phyloP scores from a whole-genome alignment of 2,888 invertebrate species.

The Plemyria rubiginata region DNA sequence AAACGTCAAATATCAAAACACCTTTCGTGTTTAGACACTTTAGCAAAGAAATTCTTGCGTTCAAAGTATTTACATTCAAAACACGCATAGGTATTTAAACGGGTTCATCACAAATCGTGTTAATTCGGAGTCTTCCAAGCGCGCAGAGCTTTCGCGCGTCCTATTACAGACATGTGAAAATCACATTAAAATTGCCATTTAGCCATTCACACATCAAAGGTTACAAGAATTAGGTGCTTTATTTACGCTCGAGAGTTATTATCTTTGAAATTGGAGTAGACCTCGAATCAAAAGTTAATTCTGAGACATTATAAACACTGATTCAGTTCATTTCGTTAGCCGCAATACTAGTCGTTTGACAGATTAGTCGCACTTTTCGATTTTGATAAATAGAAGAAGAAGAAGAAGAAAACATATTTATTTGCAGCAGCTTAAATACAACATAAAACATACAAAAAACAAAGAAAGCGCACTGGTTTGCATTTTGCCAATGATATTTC shows the following conservation, averaged over 20 bases:
- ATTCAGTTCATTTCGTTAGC: too few relatives aligned
- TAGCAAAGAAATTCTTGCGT: constrained; percentile 18
- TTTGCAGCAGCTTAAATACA: too few relatives aligned
- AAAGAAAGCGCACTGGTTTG: too few relatives aligned
- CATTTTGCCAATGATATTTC: too few relatives aligned
- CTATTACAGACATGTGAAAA: constrained; percentile 38
- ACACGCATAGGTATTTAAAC: constrained; percentile 32
- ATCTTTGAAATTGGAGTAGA: constrained; percentile 4
- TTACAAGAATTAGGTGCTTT: constrained; percentile 18
- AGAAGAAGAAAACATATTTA: too few relatives aligned
- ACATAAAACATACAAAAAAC: too few relatives aligned
- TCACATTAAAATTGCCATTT: constrained; percentile 37
- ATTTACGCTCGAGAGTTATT: constrained; percentile 7
- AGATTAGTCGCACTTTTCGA: too few relatives aligned
- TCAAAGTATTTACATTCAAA: constrained; percentile 23
- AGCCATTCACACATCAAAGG: constrained; percentile 35
- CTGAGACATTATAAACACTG: neutral
- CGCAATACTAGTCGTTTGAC: too few relatives aligned
- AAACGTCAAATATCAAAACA: constrained; percentile 10
- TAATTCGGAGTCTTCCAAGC: constrained; percentile 37
- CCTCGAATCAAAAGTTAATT: neutral
- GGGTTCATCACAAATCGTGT: constrained; percentile 42
- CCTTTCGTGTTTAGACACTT: neutral
- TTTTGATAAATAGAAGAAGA: too few relatives aligned
- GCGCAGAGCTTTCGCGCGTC: constrained; percentile 30